These are phyloP conservation scores for Gonocerus acuteangulatus DNA, from an alignment of 2,888 invertebrate genomes.

Conservation along the genomic window DNA sequence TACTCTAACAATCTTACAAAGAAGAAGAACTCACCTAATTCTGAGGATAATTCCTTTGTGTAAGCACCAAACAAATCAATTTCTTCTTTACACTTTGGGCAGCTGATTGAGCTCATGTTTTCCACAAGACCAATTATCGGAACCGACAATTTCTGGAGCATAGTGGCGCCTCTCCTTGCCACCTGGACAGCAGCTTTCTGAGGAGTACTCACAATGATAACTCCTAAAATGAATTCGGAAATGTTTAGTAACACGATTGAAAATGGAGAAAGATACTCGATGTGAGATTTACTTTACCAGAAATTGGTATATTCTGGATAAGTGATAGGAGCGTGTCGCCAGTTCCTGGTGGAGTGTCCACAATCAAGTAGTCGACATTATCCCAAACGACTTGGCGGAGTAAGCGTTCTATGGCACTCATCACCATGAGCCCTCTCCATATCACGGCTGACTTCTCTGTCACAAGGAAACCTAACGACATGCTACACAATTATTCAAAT, in stretches of 20 bases:
- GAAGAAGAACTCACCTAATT: conserved; percentile 57
- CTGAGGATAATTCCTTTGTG: conserved; percentile 53
- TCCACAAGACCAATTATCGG: conserved; percentile 82
- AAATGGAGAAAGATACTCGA: too few relatives aligned
- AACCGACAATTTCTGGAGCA: conserved; percentile 76
- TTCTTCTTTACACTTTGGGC: conserved; percentile 24
- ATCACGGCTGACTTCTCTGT: conserved; percentile 78
- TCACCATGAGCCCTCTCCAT: conserved; percentile 94
- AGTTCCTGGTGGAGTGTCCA: conserved; percentile 95
- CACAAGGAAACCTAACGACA: conserved; percentile 92
- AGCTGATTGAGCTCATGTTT: conserved; percentile 31
- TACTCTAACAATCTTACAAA: too few relatives aligned
- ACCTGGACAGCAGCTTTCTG: conserved; percentile 82
- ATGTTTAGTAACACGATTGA: too few relatives aligned
- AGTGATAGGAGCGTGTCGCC: conserved; percentile 91
- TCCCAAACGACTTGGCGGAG: conserved; percentile 84
- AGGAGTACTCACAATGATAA: conserved; percentile 86
- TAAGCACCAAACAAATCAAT: conserved; percentile 46
- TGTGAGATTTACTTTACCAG: conserved; percentile 52
- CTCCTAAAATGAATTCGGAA: conserved; percentile 50
- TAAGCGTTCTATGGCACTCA: conserved; percentile 84
- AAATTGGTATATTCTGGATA: conserved; percentile 77
- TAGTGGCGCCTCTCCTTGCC: conserved; percentile 72
- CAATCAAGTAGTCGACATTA: conserved; percentile 74
- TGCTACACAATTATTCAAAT: conserved; percentile 49